Base-by-base conservation (phyloP, 2,797 vertebrate species). In the Vireo griseus region DNA sequence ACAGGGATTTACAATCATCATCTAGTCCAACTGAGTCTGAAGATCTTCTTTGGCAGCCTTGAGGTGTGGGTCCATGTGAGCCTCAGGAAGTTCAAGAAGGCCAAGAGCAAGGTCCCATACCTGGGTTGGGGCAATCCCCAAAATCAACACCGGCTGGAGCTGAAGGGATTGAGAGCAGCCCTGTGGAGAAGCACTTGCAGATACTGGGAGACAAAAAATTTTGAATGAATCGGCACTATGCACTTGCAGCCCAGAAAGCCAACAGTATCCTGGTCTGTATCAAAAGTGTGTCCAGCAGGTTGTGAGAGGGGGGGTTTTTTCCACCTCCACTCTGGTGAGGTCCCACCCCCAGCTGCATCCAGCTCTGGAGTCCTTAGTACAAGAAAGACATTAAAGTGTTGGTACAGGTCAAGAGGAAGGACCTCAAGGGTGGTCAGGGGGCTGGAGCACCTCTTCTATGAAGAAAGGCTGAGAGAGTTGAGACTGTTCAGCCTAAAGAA, bases 201-300 rank as follows among this genome's bases (percentile, higher is more conserved):
- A 18, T 26, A 39, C 12, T 26, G 25, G 31, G 35, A 47, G n/a
- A 29, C 24, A 17, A 73, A 52, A 91, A 73, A 17, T 8, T 29
- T 18, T 6, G 44, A 51, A 9, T 9, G 16, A 83, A 65, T 24
- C 0, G 0, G 25, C 31, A 81, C 25, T 5, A 8, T 29, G 16
- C 9, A 8, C 24, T 52, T 28, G 11, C 20, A 68, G 54, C 6
- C 2, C n/a, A 86, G 50, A 90, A 68, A 55, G 21, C 28, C 31
- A 63, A 15, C 6, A 9, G 5, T 37, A 13, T 16, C 17, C 17
- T 58, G 26, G 16, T 22, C 39, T 62, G 35, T 33, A 40, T 67
- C 24, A 31, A 62, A 67, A n/a, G 9, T 1, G 5, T 55, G 37
- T 17, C 35, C 48, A 67, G 68, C 39, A 76, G 19, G 17, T 5